Base-by-base conservation (phyloP, 1,140 invertebrate genomes). In the Drosophila mayri region DNA sequence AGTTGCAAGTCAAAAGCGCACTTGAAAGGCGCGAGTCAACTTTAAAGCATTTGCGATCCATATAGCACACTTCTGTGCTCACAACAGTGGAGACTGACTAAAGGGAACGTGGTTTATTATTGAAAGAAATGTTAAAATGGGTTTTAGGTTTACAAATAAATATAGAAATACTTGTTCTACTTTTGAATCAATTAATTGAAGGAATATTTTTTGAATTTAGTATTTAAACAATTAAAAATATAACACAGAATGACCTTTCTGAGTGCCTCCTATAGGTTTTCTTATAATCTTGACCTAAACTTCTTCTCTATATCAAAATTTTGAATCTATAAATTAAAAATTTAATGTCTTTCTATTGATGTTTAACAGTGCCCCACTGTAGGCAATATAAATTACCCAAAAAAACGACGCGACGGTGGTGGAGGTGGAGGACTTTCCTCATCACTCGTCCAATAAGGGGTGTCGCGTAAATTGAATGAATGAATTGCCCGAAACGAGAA, bases 401-500 rank as follows among this genome's bases (percentile, higher is more conserved):
- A 76, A 20, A 75, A 55, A 12, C 35, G 16, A 60, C 18, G 64
- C 46, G 55, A 22, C 20, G 35, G 32, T 9, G 38, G 10, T 30
- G 74, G 22, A 68, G 55, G 22, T 38, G 74, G 22, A 77, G 64
- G 63, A 73, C 47, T 50, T 64, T 50, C 49, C 57, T 80, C 73
- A 71, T 81, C 81, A 77, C 83, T 85, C 54, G 65, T 67, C 58
- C 76, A 86, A 79, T 64, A 67, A 70, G 70, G 84, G 85, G 85
- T 90, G 85, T 90, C 75, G 85, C 85, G 81, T 90, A 90, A 90
- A 90, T 90, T 90, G 85, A 90, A 90, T 90, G 85, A 90, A 90
- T 90, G 85, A 90, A 90, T 90, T 90, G 85, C 81, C 58, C 54
- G 76, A 77, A 79, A 80, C 68, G 76, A 80, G 71, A 70, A 46